Evolutionary conservation across 1,140 invertebrate genomes (phyloP), one percentile per base, ranked within the genome.

Genomic region (Pseudomyrmex sp.): DNA sequence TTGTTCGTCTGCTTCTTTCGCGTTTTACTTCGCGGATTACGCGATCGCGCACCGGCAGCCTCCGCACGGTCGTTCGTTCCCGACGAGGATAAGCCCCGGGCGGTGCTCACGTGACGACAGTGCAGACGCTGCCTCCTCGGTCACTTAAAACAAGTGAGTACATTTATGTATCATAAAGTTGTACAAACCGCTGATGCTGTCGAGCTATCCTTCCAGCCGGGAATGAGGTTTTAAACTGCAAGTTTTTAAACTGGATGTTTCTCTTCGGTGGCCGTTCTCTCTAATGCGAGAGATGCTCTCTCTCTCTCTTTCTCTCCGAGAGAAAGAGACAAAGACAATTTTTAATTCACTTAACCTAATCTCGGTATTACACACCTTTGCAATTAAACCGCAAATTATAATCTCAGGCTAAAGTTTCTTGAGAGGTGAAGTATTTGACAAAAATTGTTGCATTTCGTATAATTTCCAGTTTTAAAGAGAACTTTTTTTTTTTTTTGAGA

Each of bases 71-170:
- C 69, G 75, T 54, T 44, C 54, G 72, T 72, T 72, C 52, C 56
- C 68, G 63, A 26, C 54, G 77, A 80, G 76, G 62, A 86, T 77
- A 76, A 83, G 50, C 58, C 18, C 44, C 66, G 76, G 75, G 66
- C 84, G 62, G 84, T 88, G 84, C 82, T 79, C 66, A 82, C 88
- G 90, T 84, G 90, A 90, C 88, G 82, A 88, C 86, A 90, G 89
- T 91, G 90, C 84, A 85, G 83, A 91, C 83, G 74, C 88, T 75
- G 72, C 76, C 26, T 72, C 65, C 58, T 66, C 87, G 88, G 86
- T 89, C 85, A 85, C 87, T 90, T 90, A 46, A 26, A 69, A 88
- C 87, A 91, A 90, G 91, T 91, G 73, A 91, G 90, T 91, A 89
- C 35, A 70, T 52, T 52, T 50, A 52, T 69, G 48, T n/a, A 52